Base-by-base conservation (phyloP, 2,113 vertebrate species). In the Tragelaphus imberbis region DNA sequence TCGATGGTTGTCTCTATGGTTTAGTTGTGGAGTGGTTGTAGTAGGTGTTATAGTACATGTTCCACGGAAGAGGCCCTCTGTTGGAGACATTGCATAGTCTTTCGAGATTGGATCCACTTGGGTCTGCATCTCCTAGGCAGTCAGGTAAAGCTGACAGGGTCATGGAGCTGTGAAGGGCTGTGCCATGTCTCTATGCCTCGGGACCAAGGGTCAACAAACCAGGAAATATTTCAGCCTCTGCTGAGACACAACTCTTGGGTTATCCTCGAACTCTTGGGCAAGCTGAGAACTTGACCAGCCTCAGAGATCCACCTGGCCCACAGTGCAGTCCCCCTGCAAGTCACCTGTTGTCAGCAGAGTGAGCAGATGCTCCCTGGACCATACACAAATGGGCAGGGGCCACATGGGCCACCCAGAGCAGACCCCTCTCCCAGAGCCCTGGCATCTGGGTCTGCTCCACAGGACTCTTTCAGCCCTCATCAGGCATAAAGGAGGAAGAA, bases 371-470 rank as follows among this genome's bases (percentile, higher is more conserved):
- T 55, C 15, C 33, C 19, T 68, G 30, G 28, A 55, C 47, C 6
- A 0, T 17, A 5, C 16, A 15, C 11, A 59, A 5, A 12, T 27
- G 30, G 58, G 19, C 40, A 49, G 68, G 55, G n/a, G 17, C 27
- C 17, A 17, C 3, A 3, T 0, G 1, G 58, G 15, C 51, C 6
- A 0, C 28, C 17, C 23, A 47, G 16, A 8, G 30, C 1, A 1
- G 79, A 89, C n/a, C 4, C 8, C 2, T 25, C 3, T 75, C 36
- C 1, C 0, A 6, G 80, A 44, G 28, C 4, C 75, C 53, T 2
- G 0, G 30, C 1, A 0, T 49, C 44, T 44, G 9, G 12, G 65
- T 2, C 1, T 7, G 16, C 17, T 81, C 23, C 15, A 12, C 27
- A 40, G 55, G 21, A 68, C 12, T 23, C 1, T 7, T 15, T 82